These are phyloP conservation scores for Danaus plexippus DNA, from an alignment of 1,140 invertebrate genomes.

Conservation along the genomic window DNA sequence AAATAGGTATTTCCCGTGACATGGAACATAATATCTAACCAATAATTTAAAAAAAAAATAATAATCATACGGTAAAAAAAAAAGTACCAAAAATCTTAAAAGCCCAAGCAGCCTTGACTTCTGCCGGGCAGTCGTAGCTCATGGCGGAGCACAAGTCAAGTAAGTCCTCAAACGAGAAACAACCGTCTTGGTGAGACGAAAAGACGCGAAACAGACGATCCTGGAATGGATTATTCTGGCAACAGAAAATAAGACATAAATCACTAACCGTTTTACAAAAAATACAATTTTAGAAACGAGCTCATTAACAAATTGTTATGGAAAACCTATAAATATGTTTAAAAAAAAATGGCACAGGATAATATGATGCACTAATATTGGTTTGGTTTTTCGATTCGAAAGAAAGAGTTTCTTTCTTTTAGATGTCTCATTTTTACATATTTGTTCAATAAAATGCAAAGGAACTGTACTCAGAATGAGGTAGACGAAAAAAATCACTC, in stretches of 20 bases:
- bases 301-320: too few relatives aligned
- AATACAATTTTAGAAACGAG: too few relatives aligned
- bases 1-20: not conserved
- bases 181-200: constrained; percentile 76
- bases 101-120: constrained; percentile 82
- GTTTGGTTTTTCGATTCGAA: too few relatives aligned
- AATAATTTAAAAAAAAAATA: constrained; percentile 9
- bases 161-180: constrained; percentile 82
- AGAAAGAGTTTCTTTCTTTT: too few relatives aligned
- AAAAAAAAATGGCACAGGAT: too few relatives aligned
- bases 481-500: constrained; percentile 16
- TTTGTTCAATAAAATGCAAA: not conserved
- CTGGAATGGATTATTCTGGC: constrained; percentile 81
- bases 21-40: not conserved
- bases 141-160: constrained; percentile 84
- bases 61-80: constrained; percentile 18
- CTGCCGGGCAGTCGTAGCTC: constrained; percentile 77
- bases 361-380: too few relatives aligned
- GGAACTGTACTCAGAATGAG: not conserved
- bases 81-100: constrained; percentile 80
- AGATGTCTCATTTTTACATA: constrained; percentile 2
- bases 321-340: too few relatives aligned
- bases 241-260: constrained; percentile 14
- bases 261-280: too few relatives aligned
- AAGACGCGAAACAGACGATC: constrained; percentile 81